Evolutionary conservation across 2,888 invertebrate genomes (phyloP).

Genomic region (Aphidoletes aphidimyza): DNA sequence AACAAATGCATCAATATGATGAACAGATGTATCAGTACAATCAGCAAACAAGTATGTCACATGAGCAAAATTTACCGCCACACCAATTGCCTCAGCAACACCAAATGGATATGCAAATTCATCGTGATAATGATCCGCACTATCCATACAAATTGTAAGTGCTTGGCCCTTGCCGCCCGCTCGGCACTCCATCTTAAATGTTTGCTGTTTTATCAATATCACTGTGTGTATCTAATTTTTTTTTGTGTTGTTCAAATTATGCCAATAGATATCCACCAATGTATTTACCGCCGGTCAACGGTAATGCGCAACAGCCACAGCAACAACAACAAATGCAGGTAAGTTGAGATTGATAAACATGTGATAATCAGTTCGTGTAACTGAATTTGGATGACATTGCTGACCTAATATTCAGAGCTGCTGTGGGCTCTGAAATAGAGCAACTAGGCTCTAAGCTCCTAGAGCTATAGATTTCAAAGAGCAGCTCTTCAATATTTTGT

Average conservation of each 20-base stretch:
- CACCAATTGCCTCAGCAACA: constrained; percentile 63
- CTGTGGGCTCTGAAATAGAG: no score
- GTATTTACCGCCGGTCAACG: constrained; percentile 26
- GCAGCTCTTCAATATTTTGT: no score
- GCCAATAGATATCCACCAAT: constrained; percentile 50
- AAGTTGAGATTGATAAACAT: constrained; percentile 54
- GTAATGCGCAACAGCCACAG: constrained; percentile 21
- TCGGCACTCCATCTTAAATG: no score
- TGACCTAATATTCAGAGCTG: no score
- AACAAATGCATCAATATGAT: constrained; percentile 60
- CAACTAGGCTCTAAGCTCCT: no score
- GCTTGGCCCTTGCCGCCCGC: constrained; percentile 11
- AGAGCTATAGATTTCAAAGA: no score
- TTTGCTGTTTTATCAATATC: no score
- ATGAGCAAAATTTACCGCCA: constrained; percentile 60
- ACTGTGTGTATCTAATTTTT: not conserved
- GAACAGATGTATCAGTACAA: constrained; percentile 61
- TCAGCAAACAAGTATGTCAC: constrained; percentile 59
- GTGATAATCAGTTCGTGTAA: constrained; percentile 56
- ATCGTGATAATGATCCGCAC: constrained; percentile 28
- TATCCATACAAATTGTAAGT: constrained; percentile 51
- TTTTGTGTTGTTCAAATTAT: not conserved
- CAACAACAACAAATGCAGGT: constrained; percentile 47
- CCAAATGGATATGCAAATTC: constrained; percentile 60
- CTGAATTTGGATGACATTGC: no score